phyloP scores from a whole-genome alignment of 2,113 vertebrate genomes.

The Melierax canorus region DNA sequence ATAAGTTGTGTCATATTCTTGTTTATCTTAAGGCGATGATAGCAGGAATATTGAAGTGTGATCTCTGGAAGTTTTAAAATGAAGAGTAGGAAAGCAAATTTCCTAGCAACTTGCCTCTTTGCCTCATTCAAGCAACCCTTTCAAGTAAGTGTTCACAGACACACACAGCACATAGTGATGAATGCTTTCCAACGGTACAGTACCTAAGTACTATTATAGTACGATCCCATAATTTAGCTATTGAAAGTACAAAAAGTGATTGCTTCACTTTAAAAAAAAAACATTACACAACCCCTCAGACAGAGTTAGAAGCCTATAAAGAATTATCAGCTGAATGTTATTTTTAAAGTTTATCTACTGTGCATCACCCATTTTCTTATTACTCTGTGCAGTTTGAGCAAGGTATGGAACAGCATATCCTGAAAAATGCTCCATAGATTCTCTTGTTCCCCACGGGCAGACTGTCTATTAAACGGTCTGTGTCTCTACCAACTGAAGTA shows the following conservation, averaged over 20 bases:
- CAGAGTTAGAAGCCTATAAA: background rate
- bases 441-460: fast-evolving
- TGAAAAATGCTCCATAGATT: background rate
- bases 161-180: background rate
- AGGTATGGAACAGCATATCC: background rate
- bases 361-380: background rate
- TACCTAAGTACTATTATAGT: background rate
- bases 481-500: background rate
- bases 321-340: background rate
- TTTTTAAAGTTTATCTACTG: background rate
- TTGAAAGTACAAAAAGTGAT: background rate
- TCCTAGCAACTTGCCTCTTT: background rate
- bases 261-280: background rate
- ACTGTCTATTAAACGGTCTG: background rate
- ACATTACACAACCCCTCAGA: background rate
- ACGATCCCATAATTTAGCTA: background rate
- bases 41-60: background rate
- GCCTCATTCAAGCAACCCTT: background rate
- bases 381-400: background rate
- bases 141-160: background rate
- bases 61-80: background rate
- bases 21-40: background rate
- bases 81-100: background rate
- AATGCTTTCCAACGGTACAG: background rate
- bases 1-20: background rate